Evolutionary conservation across 2,797 vertebrate species (phyloP), one percentile per base, ranked within the genome.

Genomic region (Erethizon dorsatum): DNA sequence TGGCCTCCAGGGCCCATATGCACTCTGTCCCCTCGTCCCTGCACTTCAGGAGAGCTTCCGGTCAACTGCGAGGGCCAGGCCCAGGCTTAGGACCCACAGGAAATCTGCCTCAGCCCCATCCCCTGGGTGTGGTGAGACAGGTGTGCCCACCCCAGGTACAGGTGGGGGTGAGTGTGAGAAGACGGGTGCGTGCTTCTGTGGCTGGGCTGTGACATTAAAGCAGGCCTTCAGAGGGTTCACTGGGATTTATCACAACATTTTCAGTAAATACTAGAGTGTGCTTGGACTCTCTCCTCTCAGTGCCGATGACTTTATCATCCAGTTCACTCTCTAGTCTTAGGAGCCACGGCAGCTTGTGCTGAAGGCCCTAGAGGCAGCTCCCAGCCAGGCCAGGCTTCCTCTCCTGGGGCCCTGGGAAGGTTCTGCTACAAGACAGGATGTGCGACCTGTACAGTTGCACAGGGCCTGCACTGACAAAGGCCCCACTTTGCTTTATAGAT

Each of bases 401-500:
- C 2, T 57, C 15, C 0, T 0, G 2, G 22, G 37, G 37, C 14
- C 24, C 37, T 31, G 45, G 13, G 22, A 2, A 37, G 41, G 18
- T 59, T 69, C 37, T 31, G 14, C 37, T 4, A 9, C 6, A 61
- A 52, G 56, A 54, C 24, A 7, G 13, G 14, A 4, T 28, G 17
- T 20, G 13, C 4, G 12, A 20, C 47, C 75, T 52, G 75, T 31
- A 20, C 5, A 0, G 33, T 5, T 14, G 31, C 41, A 22, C 13
- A 0, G 8, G 0, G 6, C 4, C n/a, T 3, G 0, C 13, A 13
- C 52, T 24, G 4, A 20, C 41, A 75, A 56, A 26, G 59, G 14
- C 10, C 63, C 33, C 0, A 0, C 2, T 45, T 47, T 1, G 10
- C 41, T 10, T 24, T n/a, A 7, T n/a, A 33, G 5, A 17, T 8